These are phyloP conservation scores for Phallusia fumigata DNA, from an alignment of 23 tunicate genomes.

Conservation along the genomic window DNA sequence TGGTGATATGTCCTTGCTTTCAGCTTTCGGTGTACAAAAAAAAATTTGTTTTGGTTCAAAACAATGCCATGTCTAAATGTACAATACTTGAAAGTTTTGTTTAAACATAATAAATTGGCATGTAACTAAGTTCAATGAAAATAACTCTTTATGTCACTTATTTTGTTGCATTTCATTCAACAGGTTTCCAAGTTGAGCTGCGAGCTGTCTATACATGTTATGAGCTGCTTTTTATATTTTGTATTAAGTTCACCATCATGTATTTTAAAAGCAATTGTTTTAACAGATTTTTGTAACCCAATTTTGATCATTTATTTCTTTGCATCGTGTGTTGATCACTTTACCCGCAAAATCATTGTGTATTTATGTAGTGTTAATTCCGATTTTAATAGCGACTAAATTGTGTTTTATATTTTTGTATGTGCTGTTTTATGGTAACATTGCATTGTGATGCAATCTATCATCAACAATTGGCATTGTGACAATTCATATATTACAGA, in stretches of 20 bases:
- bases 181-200: background rate
- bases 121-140: too few relatives aligned
- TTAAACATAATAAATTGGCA: too few relatives aligned
- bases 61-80: too few relatives aligned
- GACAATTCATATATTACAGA: background rate
- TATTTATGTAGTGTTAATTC: background rate
- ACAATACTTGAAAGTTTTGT: too few relatives aligned
- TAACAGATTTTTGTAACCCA: background rate
- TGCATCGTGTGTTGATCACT: background rate
- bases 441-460: background rate
- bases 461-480: slow-evolving; percentile 1
- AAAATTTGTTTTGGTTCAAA: too few relatives aligned
- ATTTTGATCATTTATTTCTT: background rate
- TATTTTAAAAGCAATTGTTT: background rate
- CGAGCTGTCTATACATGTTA: background rate
- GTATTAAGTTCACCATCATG: slow-evolving; percentile 5
- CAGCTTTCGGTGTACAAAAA: too few relatives aligned
- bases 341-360: background rate
- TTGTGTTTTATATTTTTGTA: slow-evolving; percentile 2
- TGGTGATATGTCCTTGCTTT: too few relatives aligned
- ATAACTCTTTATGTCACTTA: background rate
- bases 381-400: background rate
- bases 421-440: background rate
- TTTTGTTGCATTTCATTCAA: background rate
- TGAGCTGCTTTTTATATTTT: slow-evolving; percentile 13